Conservation (phyloP, 2,113 vertebrate species). For the Corapipo altera region DNA sequence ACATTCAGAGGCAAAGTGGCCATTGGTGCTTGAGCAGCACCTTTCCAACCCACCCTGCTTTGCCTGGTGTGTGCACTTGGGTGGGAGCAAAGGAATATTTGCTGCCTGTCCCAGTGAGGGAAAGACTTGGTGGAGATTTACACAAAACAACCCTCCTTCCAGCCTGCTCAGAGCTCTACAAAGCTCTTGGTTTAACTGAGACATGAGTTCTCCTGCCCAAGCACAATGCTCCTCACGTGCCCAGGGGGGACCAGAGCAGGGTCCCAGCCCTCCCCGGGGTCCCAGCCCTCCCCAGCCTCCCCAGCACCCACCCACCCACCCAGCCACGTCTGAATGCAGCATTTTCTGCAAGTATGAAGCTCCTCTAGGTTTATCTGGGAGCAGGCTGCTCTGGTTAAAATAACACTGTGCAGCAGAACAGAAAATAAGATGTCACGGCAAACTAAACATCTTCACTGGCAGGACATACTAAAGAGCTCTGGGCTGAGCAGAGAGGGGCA, state of each 20-base stretch:
- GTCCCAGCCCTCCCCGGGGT: background rate
- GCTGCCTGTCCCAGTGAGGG: rapidly evolving
- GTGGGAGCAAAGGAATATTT: background rate
- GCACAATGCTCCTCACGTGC: background rate
- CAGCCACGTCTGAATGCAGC: slow-evolving; percentile 46
- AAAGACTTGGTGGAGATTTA: background rate
- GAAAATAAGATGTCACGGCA: slow-evolving; percentile 80
- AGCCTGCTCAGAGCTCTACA: background rate
- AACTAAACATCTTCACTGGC: slow-evolving; percentile 73
- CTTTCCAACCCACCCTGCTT: background rate
- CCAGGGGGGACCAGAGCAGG: background rate
- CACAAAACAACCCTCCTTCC: background rate
- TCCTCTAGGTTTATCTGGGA: slow-evolving; percentile 67
- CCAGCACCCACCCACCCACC: background rate
- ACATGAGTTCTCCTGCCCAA: background rate
- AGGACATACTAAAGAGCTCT: slow-evolving; percentile 58
- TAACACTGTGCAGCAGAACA: slow-evolving; percentile 80
- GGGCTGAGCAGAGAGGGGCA: background rate
- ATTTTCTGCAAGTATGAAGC: slow-evolving; percentile 57
- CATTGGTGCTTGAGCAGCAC: background rate
- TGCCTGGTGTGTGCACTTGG: background rate
- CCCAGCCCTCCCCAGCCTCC: background rate
- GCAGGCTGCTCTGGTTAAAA: slow-evolving; percentile 68
- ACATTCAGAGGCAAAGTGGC: background rate
- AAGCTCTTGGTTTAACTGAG: background rate